These are phyloP conservation scores for Liolophura sinensis DNA, from an alignment of 1,140 invertebrate genomes.

Conservation along the genomic window DNA sequence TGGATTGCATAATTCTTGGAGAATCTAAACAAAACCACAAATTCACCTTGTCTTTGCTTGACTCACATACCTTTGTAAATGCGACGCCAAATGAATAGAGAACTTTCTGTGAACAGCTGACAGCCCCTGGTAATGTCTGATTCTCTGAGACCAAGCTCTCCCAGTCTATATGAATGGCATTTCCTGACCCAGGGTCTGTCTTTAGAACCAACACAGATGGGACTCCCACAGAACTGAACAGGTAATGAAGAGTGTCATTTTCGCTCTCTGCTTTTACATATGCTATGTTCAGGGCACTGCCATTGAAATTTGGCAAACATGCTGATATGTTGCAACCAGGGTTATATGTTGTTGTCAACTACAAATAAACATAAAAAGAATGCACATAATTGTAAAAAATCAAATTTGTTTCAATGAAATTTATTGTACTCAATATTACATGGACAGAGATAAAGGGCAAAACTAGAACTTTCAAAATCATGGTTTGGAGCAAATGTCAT, in stretches of 20 bases:
- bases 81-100: conserved; percentile 28
- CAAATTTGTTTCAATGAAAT: no score
- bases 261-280: conserved; percentile 27
- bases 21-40: no score
- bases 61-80: conserved; percentile 32
- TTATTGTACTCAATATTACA: no score
- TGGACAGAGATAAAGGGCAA: no score
- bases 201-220: conserved; percentile 26
- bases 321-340: conserved; percentile 19
- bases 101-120: conserved; percentile 15
- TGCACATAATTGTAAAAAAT: no score
- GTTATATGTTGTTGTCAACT: conserved; percentile 16
- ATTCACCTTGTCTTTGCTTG: no score
- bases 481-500: no score
- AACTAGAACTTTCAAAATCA: no score
- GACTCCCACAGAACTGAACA: conserved; percentile 26
- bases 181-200: conserved; percentile 7
- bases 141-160: conserved; percentile 17
- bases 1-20: no score
- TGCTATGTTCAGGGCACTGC: conserved; percentile 21
- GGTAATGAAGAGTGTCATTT: conserved; percentile 30
- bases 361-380: conserved; percentile 6
- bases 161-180: conserved; percentile 26
- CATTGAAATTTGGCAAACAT: conserved; percentile 16
- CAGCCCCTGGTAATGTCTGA: conserved; percentile 14